Evolutionary conservation across 2,113 vertebrate genomes (phyloP), one percentile per base, ranked within the genome.

Genomic region (Columba janthina): DNA sequence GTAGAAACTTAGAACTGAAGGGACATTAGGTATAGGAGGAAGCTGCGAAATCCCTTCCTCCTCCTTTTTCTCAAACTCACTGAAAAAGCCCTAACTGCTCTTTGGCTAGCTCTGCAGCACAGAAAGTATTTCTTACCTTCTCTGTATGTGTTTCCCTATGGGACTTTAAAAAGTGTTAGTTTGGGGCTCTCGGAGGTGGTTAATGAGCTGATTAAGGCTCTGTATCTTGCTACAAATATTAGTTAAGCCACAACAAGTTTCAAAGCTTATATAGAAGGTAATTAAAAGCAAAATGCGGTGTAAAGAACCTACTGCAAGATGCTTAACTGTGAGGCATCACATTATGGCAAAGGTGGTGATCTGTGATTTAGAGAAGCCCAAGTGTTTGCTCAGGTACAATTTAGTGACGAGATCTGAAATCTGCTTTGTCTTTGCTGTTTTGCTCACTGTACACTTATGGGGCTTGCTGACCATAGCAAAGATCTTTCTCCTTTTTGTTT

Each of bases 71-170:
- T 80, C 21, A 87, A 69, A 40, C 25, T 38, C 5, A 0, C 25
- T 81, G 61, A 75, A 85, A 94, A 89, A 87, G 16, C 34, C 54
- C 21, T 61, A 50, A 48, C 69, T 90, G 76, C 90, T 89, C 72
- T 77, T 94, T 81, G 60, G 32, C 38, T 77, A 56, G 29, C 57
- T 89, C 32, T 87, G 48, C 89, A 83, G 26, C 60, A 50, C 44
- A 83, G 71, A 51, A 91, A 79, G 40, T 65, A 81, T 91, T 94
- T 90, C 78, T 91, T 78, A 88, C 58, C 58, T 91, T 75, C 62
- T 93, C 24, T 90, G 12, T 62, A 10, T 64, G 6, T 75, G 32
- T 69, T 86, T 93, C 85, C 38, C 16, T 17, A 20, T 66, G 46
- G 25, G 22, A 79, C 36, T 93, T 83, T 4, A 12, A 60, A 90